A percentile compares a stretch with the other conserved stretches of the same genome.
Conservation (phyloP, 2,888 invertebrate species). For the Amphipyra tragopoginis region DNA sequence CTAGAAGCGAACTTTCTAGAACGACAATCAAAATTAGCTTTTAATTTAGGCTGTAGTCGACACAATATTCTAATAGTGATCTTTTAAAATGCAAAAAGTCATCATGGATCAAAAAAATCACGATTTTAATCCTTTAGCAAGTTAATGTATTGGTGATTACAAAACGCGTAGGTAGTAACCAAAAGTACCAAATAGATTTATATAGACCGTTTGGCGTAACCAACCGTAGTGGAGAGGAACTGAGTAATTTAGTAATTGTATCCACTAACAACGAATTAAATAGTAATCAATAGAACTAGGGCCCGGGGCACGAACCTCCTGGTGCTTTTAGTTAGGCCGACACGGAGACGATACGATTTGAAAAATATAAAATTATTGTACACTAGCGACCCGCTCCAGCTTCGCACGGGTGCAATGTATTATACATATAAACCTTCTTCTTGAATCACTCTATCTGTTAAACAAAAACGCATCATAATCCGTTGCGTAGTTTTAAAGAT, state of each 20-base stretch:
- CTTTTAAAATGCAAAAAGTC: too few species aligned
- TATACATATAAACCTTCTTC: too few species aligned
- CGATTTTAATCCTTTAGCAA: neutral
- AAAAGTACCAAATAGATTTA: constrained; percentile 63
- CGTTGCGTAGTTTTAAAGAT: too few species aligned
- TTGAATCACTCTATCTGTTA: too few species aligned
- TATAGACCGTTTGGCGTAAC: constrained; percentile 60
- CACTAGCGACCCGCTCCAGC: too few species aligned
- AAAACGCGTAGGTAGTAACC: constrained; percentile 29
- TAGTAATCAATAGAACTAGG: constrained; percentile 87
- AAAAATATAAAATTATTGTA: neutral
- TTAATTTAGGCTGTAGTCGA: too few species aligned
- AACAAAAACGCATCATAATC: too few species aligned
- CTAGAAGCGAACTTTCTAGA: neutral
- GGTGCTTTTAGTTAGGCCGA: constrained; percentile 59
- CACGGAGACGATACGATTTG: constrained; percentile 60
- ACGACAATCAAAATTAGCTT: too few species aligned
- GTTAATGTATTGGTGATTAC: neutral
- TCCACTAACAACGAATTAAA: constrained; percentile 88
- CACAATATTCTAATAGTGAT: too few species aligned
- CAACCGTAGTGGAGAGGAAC: constrained; percentile 75
- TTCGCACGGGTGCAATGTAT: too few species aligned
- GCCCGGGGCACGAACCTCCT: constrained; percentile 69
- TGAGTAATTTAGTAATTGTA: constrained; percentile 89
- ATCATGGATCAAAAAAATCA: too few species aligned